Percentiles rank a stretch among this genome's conserved stretches.
Evolutionary conservation across 2,113 vertebrate genomes (phyloP).

Genomic region (Aptenodytes patagonicus): DNA sequence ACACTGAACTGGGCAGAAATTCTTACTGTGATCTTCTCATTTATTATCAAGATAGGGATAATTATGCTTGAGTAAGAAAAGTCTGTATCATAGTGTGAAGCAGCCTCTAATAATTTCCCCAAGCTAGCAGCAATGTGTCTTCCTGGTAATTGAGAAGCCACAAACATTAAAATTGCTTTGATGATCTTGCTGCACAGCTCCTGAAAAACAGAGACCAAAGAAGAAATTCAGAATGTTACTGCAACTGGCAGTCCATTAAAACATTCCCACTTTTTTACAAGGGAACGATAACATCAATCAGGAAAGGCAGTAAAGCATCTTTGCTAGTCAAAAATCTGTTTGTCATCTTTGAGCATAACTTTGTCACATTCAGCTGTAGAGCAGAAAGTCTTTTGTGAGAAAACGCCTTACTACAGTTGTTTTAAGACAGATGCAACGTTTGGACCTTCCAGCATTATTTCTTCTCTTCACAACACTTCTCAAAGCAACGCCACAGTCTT

Average conservation of each 20-base stretch:
- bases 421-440: not conserved
- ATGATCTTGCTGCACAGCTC: not conserved
- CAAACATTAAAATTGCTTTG: not conserved
- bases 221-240: not conserved
- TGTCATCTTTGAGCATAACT: not conserved
- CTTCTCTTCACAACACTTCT: not conserved
- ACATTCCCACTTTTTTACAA: not conserved
- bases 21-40: not conserved
- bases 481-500: not conserved
- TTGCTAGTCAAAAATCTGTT: not conserved
- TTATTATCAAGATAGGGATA: not conserved
- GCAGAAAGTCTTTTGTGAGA: not conserved
- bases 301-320: not conserved
- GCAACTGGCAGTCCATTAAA: not conserved
- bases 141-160: not conserved
- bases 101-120: not conserved
- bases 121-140: not conserved
- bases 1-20: not conserved
- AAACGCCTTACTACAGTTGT: not conserved
- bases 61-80: not conserved
- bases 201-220: not conserved
- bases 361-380: not conserved
- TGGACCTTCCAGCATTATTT: not conserved
- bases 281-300: not conserved
- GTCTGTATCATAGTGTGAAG: not conserved